These are phyloP conservation scores for Trachemys scripta DNA, from an alignment of 2,113 vertebrate genomes.

Conservation along the genomic window DNA sequence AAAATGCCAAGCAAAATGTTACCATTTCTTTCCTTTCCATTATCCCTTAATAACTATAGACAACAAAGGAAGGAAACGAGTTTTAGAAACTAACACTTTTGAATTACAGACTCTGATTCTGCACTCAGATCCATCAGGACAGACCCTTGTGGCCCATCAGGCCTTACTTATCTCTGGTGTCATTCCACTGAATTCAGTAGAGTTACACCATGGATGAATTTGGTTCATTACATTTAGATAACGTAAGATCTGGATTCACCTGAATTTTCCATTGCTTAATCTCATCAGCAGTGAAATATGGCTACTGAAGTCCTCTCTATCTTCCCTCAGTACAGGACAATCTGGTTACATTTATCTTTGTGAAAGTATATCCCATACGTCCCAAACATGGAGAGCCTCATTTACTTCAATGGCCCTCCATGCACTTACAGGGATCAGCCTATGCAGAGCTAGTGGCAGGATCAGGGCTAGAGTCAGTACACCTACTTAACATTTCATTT, in stretches of 20 bases:
- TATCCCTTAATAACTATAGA: neutral
- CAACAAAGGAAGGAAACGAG: neutral
- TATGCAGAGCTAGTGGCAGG: neutral
- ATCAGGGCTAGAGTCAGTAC: neutral
- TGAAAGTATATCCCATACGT: neutral
- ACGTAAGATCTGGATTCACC: neutral
- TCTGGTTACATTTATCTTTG: neutral
- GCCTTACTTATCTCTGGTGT: neutral
- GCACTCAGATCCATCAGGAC: neutral
- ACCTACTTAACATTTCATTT: accelerated
- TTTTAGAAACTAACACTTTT: neutral
- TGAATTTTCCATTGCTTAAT: neutral
- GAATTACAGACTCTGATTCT: neutral
- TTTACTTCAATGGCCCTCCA: accelerated
- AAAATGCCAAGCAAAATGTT: neutral
- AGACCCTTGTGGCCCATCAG: accelerated
- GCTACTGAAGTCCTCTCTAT: neutral
- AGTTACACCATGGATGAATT: neutral
- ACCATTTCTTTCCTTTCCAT: neutral
- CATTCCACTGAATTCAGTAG: neutral
- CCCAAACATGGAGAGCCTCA: accelerated
- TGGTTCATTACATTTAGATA: neutral
- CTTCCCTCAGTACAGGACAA: neutral
- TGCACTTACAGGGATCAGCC: neutral
- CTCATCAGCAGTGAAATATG: neutral